Evolutionary conservation across 1,140 invertebrate genomes (phyloP), one percentile per base, ranked within the genome.

Genomic region (Leptinotarsa undecemlineata): DNA sequence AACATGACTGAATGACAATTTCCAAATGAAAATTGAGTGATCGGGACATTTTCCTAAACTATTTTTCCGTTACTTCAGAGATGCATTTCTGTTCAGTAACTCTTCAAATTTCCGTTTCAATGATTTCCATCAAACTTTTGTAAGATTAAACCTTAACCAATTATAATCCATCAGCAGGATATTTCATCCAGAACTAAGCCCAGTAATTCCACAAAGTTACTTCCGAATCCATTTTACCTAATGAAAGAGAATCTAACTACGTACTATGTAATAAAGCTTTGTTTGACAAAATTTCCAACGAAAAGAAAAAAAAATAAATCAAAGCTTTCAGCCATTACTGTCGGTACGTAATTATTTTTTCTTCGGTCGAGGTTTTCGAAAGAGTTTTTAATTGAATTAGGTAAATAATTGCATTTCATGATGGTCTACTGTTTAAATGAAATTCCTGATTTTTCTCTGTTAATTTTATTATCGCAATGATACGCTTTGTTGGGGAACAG

Each of bases 371-470:
- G 11, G 66, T 57, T 57, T 57, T 14, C 17, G 15, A 57, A 57
- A 57, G 51, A 57, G 66, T 68, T 68, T 68, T 68, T 68, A 68
- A 68, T 26, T 47, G 66, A 68, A 68, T 68, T 68, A 68, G 66
- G 66, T 68, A 68, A 68, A 68, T 68, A 68, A 68, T 68, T 68
- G 42, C 33, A 47, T 68, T 68, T 42, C 42, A 68, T 68, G 42
- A 68, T 68, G 66, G 66, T 68, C 66, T 68, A 68, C 26, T n/a
- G 66, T 68, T 68, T 48, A 42, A 68, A n/a, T 42, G 66, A 33
- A 68, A 68, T 68, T 68, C 66, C 11, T 15, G 15, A 42, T 68
- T 42, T 68, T 64, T 26, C 62, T 6, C 5, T 20, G 17, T 64
- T n/a, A 20, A 64, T 64, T 64, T 23, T 11, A 20, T 26, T 64